A percentile compares a stretch with the other conserved stretches of the same genome.
These are phyloP conservation scores for Hylaeus anthracinus DNA, from an alignment of 1,140 invertebrate species.

Conservation along the genomic window DNA sequence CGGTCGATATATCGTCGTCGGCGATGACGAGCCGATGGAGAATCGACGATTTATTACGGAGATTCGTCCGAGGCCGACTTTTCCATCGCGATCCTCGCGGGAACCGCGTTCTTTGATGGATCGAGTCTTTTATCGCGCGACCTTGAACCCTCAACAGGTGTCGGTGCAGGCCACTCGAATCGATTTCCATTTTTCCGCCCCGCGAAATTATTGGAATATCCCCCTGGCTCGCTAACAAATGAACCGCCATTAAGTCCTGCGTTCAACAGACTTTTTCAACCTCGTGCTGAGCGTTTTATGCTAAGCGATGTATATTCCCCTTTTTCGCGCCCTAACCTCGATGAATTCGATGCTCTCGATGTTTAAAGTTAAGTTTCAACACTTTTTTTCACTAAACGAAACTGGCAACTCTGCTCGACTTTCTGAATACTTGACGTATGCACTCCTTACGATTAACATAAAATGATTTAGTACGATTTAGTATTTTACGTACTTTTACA, in stretches of 20 bases:
- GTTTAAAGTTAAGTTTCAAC: no score
- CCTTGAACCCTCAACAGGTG: slow-evolving; percentile 48
- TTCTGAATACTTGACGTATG: no score
- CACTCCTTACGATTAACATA: no score
- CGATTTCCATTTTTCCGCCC: slow-evolving; percentile 39
- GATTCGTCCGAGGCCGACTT: slow-evolving; percentile 28
- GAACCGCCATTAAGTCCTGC: slow-evolving; percentile 13
- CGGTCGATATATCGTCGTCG: slow-evolving; percentile 62
- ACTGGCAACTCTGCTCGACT: no score
- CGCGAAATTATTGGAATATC: slow-evolving; percentile 36
- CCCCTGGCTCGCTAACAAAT: slow-evolving; percentile 16
- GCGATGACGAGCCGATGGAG: slow-evolving; percentile 53
- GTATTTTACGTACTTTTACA: no score
- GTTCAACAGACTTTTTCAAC: neutral
- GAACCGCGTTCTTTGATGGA: slow-evolving; percentile 21
- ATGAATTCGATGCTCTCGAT: neutral
- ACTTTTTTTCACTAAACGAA: no score
- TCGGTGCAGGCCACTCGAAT: slow-evolving; percentile 38
- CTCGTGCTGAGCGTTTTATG: neutral
- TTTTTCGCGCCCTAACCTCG: neutral
- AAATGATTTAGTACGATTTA: no score
- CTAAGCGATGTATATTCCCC: neutral
- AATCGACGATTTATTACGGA: slow-evolving; percentile 64
- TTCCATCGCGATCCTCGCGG: slow-evolving; percentile 22
- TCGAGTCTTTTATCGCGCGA: slow-evolving; percentile 37